Percentiles rank a stretch among this genome's conserved stretches.
Conservation (phyloP, 1,140 invertebrate genomes). For the Apis cerana region DNA sequence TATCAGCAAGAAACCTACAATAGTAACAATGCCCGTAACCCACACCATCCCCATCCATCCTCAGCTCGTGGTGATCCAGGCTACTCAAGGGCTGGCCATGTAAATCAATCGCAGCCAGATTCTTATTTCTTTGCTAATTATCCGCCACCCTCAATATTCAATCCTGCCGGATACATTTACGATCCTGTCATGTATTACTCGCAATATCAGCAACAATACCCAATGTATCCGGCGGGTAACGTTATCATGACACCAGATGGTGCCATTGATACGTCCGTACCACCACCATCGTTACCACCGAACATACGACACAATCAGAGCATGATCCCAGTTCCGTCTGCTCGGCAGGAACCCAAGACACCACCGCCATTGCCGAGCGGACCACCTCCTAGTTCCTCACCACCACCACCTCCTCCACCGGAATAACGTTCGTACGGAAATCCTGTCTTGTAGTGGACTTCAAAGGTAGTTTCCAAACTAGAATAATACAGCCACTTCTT, state of each 20-base stretch:
- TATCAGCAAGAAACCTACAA: slow-evolving; percentile 64
- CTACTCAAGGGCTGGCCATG: slow-evolving; percentile 40
- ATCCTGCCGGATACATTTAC: slow-evolving; percentile 65
- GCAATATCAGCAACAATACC: slow-evolving; percentile 68
- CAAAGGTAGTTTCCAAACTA: slow-evolving; percentile 33
- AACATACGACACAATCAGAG: slow-evolving; percentile 44
- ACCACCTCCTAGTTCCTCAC: slow-evolving; percentile 76
- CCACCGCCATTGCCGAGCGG: slow-evolving; percentile 78
- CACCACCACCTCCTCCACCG: slow-evolving; percentile 80
- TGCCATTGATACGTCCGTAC: slow-evolving; percentile 76
- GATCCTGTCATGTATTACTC: slow-evolving; percentile 71
- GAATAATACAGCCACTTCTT: slow-evolving; percentile 17
- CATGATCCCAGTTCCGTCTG: slow-evolving; percentile 15
- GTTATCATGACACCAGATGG: slow-evolving; percentile 73
- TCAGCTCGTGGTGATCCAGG: slow-evolving; percentile 57
- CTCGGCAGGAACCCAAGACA: slow-evolving; percentile 31
- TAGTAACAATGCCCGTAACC: slow-evolving; percentile 57
- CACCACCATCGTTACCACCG: slow-evolving; percentile 67
- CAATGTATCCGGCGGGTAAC: slow-evolving; percentile 68
- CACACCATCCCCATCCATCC: slow-evolving; percentile 44
- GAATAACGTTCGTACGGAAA: slow-evolving; percentile 62
- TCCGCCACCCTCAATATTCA: slow-evolving; percentile 61
- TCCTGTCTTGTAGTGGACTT: slow-evolving; percentile 52
- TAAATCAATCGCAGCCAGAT: slow-evolving; percentile 36
- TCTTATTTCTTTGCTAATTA: slow-evolving; percentile 71